Percentiles rank a stretch among this genome's conserved stretches.
Conservation (phyloP, 2,797 vertebrate species). For the Potorous gilbertii region DNA sequence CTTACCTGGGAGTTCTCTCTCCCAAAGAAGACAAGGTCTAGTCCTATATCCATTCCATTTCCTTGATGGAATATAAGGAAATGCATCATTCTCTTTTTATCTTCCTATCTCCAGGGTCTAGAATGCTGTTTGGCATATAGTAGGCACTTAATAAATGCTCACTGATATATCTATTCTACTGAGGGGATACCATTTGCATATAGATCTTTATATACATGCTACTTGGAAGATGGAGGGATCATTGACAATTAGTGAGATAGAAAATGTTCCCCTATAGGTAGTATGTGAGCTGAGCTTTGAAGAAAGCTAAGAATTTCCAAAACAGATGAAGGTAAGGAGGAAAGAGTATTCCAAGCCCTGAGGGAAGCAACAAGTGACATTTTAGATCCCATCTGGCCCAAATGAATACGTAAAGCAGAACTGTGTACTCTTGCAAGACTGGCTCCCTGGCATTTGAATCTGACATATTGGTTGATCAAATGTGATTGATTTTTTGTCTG, state of each 20-base stretch:
- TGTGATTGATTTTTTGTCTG: conserved; percentile 70
- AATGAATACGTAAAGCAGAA: background rate
- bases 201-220: background rate
- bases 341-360: background rate
- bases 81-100: background rate
- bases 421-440: conserved; percentile 11
- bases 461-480: conserved; percentile 64
- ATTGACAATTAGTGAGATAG: background rate
- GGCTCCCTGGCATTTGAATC: conserved; percentile 56
- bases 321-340: too few relatives aligned
- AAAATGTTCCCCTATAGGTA: background rate
- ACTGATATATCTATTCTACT: background rate
- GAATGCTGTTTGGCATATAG: background rate
- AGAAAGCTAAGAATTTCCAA: background rate
- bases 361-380: background rate
- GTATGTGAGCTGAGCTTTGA: background rate
- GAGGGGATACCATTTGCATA: background rate
- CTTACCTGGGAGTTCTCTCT: background rate
- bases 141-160: background rate
- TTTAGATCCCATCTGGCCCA: background rate
- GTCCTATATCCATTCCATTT: background rate
- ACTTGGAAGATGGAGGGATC: background rate
- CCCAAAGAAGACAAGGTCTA: background rate
- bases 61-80: background rate
- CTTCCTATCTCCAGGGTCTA: background rate